Conservation (phyloP, 1,140 invertebrate species). For the Brachionus sp. region DNA sequence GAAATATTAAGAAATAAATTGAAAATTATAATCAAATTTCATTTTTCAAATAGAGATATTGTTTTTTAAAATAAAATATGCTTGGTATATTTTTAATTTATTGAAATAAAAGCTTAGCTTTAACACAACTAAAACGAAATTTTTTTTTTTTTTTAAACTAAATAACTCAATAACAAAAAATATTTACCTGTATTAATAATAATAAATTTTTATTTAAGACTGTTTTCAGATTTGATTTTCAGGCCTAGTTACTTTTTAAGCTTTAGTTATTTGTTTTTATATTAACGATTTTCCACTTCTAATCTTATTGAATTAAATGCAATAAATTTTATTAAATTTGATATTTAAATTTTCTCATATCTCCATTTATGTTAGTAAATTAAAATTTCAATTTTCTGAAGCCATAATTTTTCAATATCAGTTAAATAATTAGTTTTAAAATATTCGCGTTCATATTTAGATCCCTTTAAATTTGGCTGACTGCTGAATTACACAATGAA, state of each 20-base stretch:
- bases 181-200: background rate
- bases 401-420: background rate
- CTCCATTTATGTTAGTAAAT: background rate
- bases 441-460: background rate
- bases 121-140: background rate
- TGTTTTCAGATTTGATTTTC: background rate
- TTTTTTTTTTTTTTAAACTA: background rate
- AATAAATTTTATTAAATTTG: conserved; percentile 1
- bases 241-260: background rate
- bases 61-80: background rate
- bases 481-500: background rate
- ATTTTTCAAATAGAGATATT: background rate
- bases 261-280: background rate
- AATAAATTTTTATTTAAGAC: background rate
- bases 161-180: background rate
- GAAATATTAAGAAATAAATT: background rate
- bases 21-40: background rate
- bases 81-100: background rate
- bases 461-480: background rate
- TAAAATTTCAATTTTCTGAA: background rate
- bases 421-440: background rate
- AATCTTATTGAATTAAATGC: background rate
- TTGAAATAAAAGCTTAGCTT: background rate
- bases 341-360: background rate
- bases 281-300: background rate